These are phyloP conservation scores for Julus scandinavius DNA, from an alignment of 2,888 invertebrate genomes.

Conservation along the genomic window DNA sequence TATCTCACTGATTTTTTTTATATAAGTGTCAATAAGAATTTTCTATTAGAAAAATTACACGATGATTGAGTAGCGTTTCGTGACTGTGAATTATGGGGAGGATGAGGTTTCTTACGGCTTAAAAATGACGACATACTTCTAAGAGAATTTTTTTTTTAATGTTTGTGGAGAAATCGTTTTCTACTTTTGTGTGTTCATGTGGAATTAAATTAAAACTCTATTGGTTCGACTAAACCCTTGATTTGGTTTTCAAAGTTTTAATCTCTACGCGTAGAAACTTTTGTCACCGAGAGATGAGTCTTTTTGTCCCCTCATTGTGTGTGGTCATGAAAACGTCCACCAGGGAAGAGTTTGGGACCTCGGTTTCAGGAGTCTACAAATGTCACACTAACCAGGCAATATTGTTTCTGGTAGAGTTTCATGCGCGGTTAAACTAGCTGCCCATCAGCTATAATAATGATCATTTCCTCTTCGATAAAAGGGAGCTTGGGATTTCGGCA, in stretches of 20 bases:
- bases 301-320: not conserved
- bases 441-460: conserved; percentile 58
- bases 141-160: not conserved
- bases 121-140: conserved; percentile 42
- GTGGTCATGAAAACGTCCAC: not conserved
- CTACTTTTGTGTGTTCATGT: conserved; percentile 21
- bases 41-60: conserved; percentile 37
- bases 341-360: not conserved
- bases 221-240: conserved; percentile 24
- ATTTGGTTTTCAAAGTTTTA: conserved; percentile 21
- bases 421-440: conserved; percentile 40
- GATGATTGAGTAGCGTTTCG: conserved; percentile 42
- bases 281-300: not conserved
- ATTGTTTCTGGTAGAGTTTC: conserved; percentile 24
- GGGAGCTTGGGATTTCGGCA: conserved; percentile 58
- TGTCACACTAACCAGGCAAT: conserved; percentile 10
- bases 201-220: conserved; percentile 21
- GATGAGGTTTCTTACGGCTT: conserved; percentile 42
- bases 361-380: not conserved
- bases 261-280: conserved; percentile 12
- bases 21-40: conserved; percentile 29
- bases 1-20: conserved; percentile 31
- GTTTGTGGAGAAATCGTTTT: not conserved
- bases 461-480: conserved; percentile 57
- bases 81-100: conserved; percentile 30